phyloP scores from a whole-genome alignment of 2,797 vertebrate species.

The Hydrolagus colliei region DNA sequence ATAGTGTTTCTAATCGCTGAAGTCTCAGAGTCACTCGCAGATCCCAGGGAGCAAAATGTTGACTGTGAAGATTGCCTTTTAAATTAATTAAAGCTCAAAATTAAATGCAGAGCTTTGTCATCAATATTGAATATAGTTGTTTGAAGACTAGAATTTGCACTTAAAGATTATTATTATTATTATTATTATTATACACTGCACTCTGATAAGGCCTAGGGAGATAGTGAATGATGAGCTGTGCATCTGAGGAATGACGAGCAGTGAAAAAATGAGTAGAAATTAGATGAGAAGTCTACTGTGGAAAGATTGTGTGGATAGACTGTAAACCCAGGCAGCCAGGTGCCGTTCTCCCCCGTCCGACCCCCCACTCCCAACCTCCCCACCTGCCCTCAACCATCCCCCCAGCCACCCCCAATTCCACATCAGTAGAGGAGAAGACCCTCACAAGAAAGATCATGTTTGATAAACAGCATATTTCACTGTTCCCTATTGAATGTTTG shows the following conservation, averaged over 20 bases:
- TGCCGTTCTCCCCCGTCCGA: no score
- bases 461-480: no score
- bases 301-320: neutral
- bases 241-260: neutral
- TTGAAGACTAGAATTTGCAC: neutral
- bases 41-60: neutral
- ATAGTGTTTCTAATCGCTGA: no score
- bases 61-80: neutral
- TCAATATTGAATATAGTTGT: neutral
- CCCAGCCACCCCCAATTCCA: no score
- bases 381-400: no score
- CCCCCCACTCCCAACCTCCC: no score
- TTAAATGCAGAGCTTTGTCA: neutral
- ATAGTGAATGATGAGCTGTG: neutral
- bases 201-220: neutral
- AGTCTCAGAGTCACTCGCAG: no score
- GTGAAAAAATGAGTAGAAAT: neutral
- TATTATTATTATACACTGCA: neutral
- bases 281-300: neutral
- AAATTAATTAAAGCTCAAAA: neutral
- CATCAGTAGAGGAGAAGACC: no score
- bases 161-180: constrained; percentile 6
- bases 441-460: no score
- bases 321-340: neutral
- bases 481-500: no score